These are phyloP conservation scores for Ivindomyrus marchei DNA, from an alignment of 2,113 vertebrate species.

Conservation along the genomic window DNA sequence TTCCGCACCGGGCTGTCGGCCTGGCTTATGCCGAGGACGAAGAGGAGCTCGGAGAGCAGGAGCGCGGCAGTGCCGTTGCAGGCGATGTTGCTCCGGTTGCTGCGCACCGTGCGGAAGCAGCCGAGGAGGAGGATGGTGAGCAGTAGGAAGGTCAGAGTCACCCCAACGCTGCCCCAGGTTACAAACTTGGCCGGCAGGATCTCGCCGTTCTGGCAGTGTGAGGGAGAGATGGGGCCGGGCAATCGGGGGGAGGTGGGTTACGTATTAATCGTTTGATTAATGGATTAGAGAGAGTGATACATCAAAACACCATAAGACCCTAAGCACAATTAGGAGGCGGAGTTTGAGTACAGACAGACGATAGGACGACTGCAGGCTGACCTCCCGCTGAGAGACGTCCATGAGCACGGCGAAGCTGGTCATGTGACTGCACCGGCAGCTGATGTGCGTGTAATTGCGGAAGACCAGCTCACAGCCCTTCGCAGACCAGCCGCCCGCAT, in stretches of 20 bases:
- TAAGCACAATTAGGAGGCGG: background rate
- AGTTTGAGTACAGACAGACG: background rate
- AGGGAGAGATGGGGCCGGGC: background rate
- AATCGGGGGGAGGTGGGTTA: too few species aligned
- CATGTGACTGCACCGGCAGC: constrained; percentile 92
- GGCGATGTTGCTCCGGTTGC: constrained; percentile 81
- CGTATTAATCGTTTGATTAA: background rate
- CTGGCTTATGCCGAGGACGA: constrained; percentile 89
- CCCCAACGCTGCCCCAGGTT: constrained; percentile 73
- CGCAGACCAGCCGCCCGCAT: constrained; percentile 79
- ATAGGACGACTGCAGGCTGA: constrained; percentile 30
- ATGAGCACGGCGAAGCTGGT: constrained; percentile 91
- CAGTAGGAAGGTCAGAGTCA: constrained; percentile 76
- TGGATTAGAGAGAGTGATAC: background rate
- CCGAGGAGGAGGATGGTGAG: constrained; percentile 76
- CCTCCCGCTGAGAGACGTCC: constrained; percentile 87
- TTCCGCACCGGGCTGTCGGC: constrained; percentile 83
- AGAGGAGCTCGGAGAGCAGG: constrained; percentile 80
- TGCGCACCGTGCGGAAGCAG: constrained; percentile 62
- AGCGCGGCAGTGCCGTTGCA: constrained; percentile 72
- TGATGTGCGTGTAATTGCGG: constrained; percentile 84
- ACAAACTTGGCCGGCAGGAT: constrained; percentile 80
- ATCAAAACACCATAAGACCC: background rate
- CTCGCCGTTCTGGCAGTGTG: constrained; percentile 73
- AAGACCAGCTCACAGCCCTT: constrained; percentile 85